Evolutionary conservation across 2,888 invertebrate genomes (phyloP).

Genomic region (Erannis defoliaria): DNA sequence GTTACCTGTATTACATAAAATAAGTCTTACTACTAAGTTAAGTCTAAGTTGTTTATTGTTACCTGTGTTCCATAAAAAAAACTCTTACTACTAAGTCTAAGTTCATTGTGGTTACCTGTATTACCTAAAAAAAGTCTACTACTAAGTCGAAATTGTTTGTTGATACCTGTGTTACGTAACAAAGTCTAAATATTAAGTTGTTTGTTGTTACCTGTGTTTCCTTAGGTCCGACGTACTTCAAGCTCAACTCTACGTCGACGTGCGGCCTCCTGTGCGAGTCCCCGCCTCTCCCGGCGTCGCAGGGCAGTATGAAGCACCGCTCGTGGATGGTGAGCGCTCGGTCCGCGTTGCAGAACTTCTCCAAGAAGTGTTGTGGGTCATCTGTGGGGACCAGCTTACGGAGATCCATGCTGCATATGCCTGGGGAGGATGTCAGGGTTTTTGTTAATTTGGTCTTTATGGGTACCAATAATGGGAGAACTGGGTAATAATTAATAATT

Average conservation of each 20-base stretch:
- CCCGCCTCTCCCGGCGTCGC: conserved; percentile 44
- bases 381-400: conserved; percentile 80
- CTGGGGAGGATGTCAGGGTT: conserved; percentile 51
- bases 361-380: conserved; percentile 66
- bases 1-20: too few species aligned
- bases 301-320: conserved; percentile 72
- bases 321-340: conserved; percentile 74
- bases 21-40: too few species aligned
- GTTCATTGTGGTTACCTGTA: too few species aligned
- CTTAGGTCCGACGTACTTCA: conserved; percentile 70
- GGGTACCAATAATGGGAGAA: too few species aligned
- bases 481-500: too few species aligned
- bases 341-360: conserved; percentile 67
- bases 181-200: too few species aligned
- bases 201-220: conserved; percentile 60
- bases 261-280: conserved; percentile 65
- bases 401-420: conserved; percentile 83
- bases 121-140: too few species aligned
- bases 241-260: conserved; percentile 81
- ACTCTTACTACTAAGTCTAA: too few species aligned
- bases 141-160: too few species aligned
- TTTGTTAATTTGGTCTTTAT: neutral
- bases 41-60: too few species aligned
- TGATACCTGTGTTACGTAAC: too few species aligned
- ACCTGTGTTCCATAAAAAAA: too few species aligned